Evolutionary conservation across 1,140 invertebrate species (phyloP).

Genomic region (Subanguina moxae): DNA sequence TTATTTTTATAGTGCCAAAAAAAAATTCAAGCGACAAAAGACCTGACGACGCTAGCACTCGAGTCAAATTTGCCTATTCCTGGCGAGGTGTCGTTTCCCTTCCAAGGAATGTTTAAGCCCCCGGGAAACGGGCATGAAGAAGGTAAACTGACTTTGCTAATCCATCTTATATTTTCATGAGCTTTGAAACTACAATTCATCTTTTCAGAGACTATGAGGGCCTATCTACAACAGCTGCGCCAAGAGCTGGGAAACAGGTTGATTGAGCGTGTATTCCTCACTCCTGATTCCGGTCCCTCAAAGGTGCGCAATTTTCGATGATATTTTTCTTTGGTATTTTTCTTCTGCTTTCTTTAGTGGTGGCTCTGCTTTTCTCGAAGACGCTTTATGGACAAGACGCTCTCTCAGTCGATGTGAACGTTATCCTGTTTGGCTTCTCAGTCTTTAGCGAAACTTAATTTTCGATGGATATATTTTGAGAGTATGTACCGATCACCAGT

Average conservation of each 20-base stretch:
- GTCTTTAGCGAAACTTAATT: too few relatives aligned
- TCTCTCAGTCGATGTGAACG: constrained; percentile 60
- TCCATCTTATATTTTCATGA: constrained; percentile 66
- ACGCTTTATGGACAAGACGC: constrained; percentile 98
- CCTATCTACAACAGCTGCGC: constrained; percentile 86
- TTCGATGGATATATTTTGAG: too few relatives aligned
- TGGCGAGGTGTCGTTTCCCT: constrained; percentile 88
- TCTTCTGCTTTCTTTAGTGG: constrained; percentile 68
- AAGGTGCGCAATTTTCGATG: constrained; percentile 60
- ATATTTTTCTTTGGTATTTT: constrained; percentile 1
- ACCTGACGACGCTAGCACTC: constrained; percentile 91
- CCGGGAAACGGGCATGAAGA: constrained; percentile 74
- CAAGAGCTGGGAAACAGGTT: constrained; percentile 88
- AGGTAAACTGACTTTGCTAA: constrained; percentile 62
- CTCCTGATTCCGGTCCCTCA: constrained; percentile 89
- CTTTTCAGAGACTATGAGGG: constrained; percentile 77
- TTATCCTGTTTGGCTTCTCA: too few relatives aligned
- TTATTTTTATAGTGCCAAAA: constrained; percentile 37
- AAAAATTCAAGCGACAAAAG: constrained; percentile 82
- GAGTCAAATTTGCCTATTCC: constrained; percentile 72
- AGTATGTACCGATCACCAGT: too few relatives aligned
- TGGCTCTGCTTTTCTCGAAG: constrained; percentile 98
- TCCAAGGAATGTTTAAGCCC: constrained; percentile 92
- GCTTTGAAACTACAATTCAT: constrained; percentile 67
- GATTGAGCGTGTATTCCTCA: constrained; percentile 82